phyloP scores from a whole-genome alignment of 1,140 invertebrate genomes.

The Cotesia glomerata region DNA sequence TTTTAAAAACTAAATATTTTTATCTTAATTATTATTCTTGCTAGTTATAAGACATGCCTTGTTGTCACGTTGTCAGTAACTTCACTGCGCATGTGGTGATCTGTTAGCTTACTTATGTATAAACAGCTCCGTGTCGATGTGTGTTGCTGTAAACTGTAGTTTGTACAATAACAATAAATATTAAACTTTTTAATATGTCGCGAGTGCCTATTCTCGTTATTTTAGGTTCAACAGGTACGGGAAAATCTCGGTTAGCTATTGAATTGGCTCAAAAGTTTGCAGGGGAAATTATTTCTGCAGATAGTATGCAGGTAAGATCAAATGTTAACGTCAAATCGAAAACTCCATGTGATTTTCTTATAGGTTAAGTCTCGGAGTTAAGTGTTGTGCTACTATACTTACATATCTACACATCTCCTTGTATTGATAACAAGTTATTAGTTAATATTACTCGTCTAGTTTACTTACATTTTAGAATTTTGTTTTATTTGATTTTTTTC shows the following conservation, averaged over 20 bases:
- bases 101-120: neutral
- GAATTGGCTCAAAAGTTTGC: slow-evolving; percentile 86
- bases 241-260: slow-evolving; percentile 95
- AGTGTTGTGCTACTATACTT: neutral
- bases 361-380: neutral
- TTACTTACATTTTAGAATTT: too few species aligned
- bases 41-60: too few species aligned
- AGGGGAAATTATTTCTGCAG: slow-evolving; percentile 97
- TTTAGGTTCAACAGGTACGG: slow-evolving; percentile 93
- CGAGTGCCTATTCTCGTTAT: slow-evolving; percentile 83
- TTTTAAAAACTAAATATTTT: too few species aligned
- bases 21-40: too few species aligned
- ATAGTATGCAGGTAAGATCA: slow-evolving; percentile 95
- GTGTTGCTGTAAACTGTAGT: neutral
- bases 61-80: too few species aligned
- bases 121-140: neutral
- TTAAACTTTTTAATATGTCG: slow-evolving; percentile 43
- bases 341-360: neutral
- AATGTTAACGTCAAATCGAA: neutral
- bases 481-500: too few species aligned
- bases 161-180: slow-evolving; percentile 25
- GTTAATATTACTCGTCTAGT: too few species aligned
- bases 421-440: too few species aligned
- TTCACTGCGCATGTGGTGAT: neutral
- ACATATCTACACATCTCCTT: too few species aligned